These are phyloP conservation scores for Crypturellus tataupa DNA, from an alignment of 2,797 vertebrate genomes.

Conservation along the genomic window DNA sequence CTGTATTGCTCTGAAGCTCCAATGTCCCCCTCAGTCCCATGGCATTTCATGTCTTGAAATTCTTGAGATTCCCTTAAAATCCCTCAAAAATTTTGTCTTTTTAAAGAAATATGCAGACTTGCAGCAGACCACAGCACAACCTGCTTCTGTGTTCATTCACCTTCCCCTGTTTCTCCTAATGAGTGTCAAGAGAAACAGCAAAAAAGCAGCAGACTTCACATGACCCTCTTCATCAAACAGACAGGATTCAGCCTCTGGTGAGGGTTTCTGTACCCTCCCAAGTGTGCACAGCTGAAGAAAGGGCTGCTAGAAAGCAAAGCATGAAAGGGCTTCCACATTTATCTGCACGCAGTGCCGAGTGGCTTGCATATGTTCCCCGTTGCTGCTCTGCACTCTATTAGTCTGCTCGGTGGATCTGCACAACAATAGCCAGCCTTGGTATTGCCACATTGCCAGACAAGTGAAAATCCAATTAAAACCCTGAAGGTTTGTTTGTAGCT, in stretches of 20 bases:
- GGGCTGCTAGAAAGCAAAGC: not conserved
- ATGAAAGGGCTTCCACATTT: not conserved
- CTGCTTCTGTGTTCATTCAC: not conserved
- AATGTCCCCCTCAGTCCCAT: not conserved
- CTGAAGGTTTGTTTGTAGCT: conserved; percentile 58
- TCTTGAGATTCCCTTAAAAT: not conserved
- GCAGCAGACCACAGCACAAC: not conserved
- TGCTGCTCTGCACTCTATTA: conserved; percentile 22
- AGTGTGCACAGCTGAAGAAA: not conserved
- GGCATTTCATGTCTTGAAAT: not conserved
- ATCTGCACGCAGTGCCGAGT: not conserved
- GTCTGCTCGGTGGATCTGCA: conserved; percentile 1
- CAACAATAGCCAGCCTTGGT: conserved; percentile 13
- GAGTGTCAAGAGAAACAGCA: not conserved
- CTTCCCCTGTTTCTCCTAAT: not conserved
- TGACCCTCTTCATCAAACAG: not conserved
- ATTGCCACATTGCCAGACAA: conserved; percentile 51
- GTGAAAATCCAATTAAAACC: conserved; percentile 46
- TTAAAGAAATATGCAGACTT: not conserved
- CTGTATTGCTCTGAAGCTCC: not conserved
- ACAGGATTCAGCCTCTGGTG: not conserved
- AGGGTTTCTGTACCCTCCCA: not conserved
- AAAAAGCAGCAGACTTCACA: not conserved
- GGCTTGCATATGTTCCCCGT: conserved; percentile 5
- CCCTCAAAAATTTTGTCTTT: not conserved